Conservation (phyloP, 1,140 invertebrate species). For the Drosophila santomea region DNA sequence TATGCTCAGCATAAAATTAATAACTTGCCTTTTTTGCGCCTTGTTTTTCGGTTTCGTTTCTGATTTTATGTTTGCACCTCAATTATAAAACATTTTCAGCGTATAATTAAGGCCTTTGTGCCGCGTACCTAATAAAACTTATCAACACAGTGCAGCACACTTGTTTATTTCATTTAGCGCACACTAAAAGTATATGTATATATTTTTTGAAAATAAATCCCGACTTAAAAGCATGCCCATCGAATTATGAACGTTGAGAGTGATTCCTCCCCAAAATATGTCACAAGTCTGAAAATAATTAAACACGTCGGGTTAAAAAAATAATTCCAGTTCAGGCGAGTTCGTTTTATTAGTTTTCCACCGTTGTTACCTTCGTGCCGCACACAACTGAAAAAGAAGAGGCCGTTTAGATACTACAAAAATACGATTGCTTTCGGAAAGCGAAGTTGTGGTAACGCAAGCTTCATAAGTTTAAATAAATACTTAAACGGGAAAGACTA, state of each 20-base stretch:
- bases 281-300: conserved; percentile 48
- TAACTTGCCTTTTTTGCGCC: conserved; percentile 15
- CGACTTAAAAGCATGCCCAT: conserved; percentile 45
- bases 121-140: conserved; percentile 58
- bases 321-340: conserved; percentile 27
- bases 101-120: conserved; percentile 69
- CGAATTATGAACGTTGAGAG: conserved; percentile 47
- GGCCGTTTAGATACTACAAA: background rate
- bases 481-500: no score
- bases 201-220: conserved; percentile 36
- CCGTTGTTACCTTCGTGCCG: conserved; percentile 55
- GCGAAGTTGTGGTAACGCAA: background rate
- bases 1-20: conserved; percentile 58
- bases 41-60: conserved; percentile 12
- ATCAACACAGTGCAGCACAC: conserved; percentile 48
- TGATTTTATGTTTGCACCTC: conserved; percentile 23
- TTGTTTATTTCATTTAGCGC: conserved; percentile 66
- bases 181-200: conserved; percentile 35
- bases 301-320: conserved; percentile 24
- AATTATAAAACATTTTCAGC: conserved; percentile 69
- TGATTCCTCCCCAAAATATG: conserved; percentile 45
- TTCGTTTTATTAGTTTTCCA: conserved; percentile 48
- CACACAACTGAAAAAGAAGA: conserved; percentile 7
- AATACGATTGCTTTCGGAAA: background rate
- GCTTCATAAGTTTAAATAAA: no score